Percentiles rank a stretch among this genome's conserved stretches.
phyloP scores from a whole-genome alignment of 2,888 invertebrate species.

The Campoplex capitator region DNA sequence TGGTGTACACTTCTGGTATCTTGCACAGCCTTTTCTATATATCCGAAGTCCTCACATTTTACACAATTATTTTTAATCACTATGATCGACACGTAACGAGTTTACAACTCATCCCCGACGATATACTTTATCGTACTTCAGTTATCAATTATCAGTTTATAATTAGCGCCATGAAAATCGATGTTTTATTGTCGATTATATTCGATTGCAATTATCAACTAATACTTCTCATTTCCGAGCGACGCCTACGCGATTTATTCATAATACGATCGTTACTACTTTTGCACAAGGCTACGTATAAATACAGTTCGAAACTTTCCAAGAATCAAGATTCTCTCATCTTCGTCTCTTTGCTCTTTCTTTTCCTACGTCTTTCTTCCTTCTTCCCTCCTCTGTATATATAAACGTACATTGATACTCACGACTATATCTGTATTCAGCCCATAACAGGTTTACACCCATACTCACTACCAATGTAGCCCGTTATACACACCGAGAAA shows the following conservation, averaged over 20 bases:
- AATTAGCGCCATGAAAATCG: neutral
- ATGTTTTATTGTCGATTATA: conserved; percentile 11
- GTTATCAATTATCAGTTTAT: neutral
- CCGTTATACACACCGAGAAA: conserved; percentile 44
- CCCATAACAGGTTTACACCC: conserved; percentile 64
- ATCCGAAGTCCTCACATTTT: neutral
- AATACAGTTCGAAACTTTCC: conserved; percentile 49
- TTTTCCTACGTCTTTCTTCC: conserved; percentile 34
- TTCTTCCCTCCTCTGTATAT: neutral
- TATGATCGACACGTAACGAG: conserved; percentile 5
- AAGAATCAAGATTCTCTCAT: conserved; percentile 53
- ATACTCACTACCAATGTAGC: conserved; percentile 48
- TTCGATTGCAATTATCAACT: conserved; percentile 21
- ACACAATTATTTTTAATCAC: conserved; percentile 23
- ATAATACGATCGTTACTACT: conserved; percentile 22
- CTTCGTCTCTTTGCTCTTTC: conserved; percentile 15
- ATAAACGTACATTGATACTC: neutral
- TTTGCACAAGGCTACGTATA: conserved; percentile 6
- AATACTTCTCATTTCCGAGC: conserved; percentile 4
- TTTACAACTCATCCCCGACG: neutral
- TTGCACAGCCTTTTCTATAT: conserved; percentile 31
- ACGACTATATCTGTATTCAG: conserved; percentile 24
- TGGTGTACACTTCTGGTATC: conserved; percentile 7
- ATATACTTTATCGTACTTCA: neutral
- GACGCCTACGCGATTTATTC: conserved; percentile 16